phyloP scores from a whole-genome alignment of 1,140 invertebrate genomes.

The Parapsyche elsis region DNA sequence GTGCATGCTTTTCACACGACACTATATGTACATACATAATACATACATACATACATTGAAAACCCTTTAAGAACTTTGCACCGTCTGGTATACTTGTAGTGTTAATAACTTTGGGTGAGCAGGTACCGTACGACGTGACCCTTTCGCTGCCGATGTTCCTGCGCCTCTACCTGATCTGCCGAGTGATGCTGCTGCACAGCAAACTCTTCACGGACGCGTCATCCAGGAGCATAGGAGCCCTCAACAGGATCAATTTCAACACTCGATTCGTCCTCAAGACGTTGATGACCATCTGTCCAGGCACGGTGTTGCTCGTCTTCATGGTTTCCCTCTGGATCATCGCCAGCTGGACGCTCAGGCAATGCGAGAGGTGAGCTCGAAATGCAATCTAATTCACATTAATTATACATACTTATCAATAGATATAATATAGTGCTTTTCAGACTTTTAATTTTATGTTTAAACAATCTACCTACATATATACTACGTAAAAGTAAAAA shows the following conservation, averaged over 20 bases:
- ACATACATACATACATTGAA: background rate
- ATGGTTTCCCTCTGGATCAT: conserved; percentile 99
- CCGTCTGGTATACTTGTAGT: background rate
- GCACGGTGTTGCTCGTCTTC: conserved; percentile 96
- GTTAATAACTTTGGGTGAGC: conserved; percentile 58
- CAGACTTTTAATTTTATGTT: background rate
- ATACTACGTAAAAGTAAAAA: no score
- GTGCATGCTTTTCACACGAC: no score
- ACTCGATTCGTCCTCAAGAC: conserved; percentile 99
- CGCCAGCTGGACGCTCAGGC: conserved; percentile 97
- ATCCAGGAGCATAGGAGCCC: conserved; percentile 91
- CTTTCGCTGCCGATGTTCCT: conserved; percentile 99
- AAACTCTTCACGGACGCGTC: conserved; percentile 99
- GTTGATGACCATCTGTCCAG: conserved; percentile 99
- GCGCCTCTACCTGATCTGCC: conserved; percentile 97
- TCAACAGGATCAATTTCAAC: conserved; percentile 99
- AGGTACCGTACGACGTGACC: conserved; percentile 94
- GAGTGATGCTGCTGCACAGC: conserved; percentile 98
- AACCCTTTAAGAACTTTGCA: background rate
- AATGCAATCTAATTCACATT: background rate
- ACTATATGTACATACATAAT: no score
- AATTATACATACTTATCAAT: background rate
- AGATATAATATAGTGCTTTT: background rate
- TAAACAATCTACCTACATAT: background rate
- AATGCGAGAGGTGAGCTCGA: conserved; percentile 95